These are phyloP conservation scores for Macroglossus sobrinus DNA, from an alignment of 2,113 vertebrate genomes.

Conservation along the genomic window DNA sequence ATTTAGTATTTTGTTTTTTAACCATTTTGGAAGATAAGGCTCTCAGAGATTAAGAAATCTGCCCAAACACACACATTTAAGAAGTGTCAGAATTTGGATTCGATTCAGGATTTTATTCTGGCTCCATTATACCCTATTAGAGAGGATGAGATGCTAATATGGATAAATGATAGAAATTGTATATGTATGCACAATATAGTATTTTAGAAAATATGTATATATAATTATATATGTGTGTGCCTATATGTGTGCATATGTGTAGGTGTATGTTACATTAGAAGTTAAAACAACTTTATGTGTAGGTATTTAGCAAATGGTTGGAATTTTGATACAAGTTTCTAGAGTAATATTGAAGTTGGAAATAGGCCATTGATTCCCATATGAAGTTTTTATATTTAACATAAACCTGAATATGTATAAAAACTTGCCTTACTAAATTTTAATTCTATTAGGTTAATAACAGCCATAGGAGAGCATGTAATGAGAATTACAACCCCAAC, in stretches of 20 bases:
- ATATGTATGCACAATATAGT: background rate
- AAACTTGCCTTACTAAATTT: background rate
- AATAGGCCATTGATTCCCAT: background rate
- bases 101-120: background rate
- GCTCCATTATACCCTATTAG: background rate
- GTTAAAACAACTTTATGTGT: background rate
- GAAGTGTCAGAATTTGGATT: background rate
- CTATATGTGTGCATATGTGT: background rate
- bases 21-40: background rate
- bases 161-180: background rate
- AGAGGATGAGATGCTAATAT: background rate
- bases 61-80: background rate
- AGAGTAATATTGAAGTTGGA: background rate
- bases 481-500: background rate
- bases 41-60: background rate
- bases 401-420: background rate
- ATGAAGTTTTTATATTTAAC: background rate
- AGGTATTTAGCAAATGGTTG: background rate
- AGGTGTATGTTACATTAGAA: background rate
- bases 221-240: background rate
- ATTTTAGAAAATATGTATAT: background rate
- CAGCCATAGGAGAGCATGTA: background rate
- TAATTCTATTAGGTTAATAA: background rate
- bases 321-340: background rate
- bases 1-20: background rate